Evolutionary conservation across 2,113 vertebrate genomes (phyloP).

Genomic region (Monopterus albus): DNA sequence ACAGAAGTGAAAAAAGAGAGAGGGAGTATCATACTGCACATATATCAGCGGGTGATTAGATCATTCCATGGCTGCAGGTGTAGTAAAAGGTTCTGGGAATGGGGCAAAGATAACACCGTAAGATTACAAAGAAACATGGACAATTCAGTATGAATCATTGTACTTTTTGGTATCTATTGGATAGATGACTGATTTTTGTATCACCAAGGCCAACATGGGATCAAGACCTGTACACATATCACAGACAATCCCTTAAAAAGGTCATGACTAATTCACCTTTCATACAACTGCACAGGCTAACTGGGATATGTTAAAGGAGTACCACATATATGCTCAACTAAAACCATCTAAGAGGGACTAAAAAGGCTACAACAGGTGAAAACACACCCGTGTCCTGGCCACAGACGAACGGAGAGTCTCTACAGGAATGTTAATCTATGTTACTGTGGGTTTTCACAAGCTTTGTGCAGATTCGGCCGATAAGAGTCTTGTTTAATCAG

Average conservation of each 20-base stretch:
- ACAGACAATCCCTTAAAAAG: not conserved
- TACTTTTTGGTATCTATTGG: not conserved
- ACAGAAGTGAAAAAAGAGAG: not conserved
- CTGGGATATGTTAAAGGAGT: not conserved
- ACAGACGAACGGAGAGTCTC: not conserved
- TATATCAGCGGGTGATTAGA: conserved; percentile 15
- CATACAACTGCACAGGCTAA: not conserved
- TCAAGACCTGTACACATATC: not conserved
- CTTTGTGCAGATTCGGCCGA: too few relatives aligned
- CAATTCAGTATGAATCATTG: too few relatives aligned
- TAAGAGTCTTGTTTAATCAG: too few relatives aligned
- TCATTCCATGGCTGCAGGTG: not conserved
- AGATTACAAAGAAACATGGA: too few relatives aligned
- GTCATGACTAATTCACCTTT: conserved; percentile 1
- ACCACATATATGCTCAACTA: not conserved
- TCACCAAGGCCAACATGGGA: not conserved
- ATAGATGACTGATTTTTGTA: not conserved
- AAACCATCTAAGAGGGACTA: not conserved
- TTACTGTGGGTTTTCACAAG: not conserved
- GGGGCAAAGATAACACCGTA: not conserved
- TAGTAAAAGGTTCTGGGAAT: not conserved
- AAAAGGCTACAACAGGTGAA: not conserved
- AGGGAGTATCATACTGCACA: conserved; percentile 11
- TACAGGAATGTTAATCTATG: conserved; percentile 2
- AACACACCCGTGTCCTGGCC: not conserved